Evolutionary conservation across 2,113 vertebrate genomes (phyloP).

Genomic region (Ahaetulla prasina): DNA sequence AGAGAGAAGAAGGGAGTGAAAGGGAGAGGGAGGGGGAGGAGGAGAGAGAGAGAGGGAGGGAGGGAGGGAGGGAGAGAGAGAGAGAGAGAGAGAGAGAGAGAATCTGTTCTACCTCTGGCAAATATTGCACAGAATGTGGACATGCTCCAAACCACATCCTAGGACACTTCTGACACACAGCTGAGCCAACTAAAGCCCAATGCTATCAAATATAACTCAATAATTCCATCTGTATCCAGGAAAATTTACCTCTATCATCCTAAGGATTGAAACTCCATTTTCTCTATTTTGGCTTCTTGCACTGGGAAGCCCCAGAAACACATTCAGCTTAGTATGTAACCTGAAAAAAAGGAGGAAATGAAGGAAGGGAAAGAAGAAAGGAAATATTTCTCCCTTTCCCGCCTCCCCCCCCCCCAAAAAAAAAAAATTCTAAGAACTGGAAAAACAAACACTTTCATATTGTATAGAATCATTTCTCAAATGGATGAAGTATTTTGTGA

Average conservation of each 20-base stretch:
- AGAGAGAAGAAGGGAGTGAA: not conserved
- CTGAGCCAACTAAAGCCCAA: not conserved
- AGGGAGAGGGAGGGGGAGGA: fast-evolving
- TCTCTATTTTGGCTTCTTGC: not conserved
- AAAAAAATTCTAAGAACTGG: not conserved
- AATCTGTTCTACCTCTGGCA: not conserved
- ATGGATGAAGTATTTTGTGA: not conserved
- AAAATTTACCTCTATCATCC: not conserved
- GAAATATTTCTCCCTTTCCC: not conserved
- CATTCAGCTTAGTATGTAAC: not conserved
- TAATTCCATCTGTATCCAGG: not conserved
- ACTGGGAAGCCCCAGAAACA: not conserved
- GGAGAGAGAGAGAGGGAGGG: no score
- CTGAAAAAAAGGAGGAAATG: not conserved
- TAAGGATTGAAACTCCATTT: not conserved
- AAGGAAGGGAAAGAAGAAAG: not conserved
- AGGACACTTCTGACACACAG: not conserved
- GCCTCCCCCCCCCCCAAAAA: not conserved
- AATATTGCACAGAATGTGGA: no score
- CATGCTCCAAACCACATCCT: not conserved
- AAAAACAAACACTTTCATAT: not conserved
- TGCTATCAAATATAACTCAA: not conserved
- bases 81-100: not conserved
- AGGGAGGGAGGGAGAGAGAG: not conserved
- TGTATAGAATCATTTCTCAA: slow-evolving; percentile 3